These are phyloP conservation scores for Tauraco erythrolophus DNA, from an alignment of 2,113 vertebrate genomes.

Conservation along the genomic window DNA sequence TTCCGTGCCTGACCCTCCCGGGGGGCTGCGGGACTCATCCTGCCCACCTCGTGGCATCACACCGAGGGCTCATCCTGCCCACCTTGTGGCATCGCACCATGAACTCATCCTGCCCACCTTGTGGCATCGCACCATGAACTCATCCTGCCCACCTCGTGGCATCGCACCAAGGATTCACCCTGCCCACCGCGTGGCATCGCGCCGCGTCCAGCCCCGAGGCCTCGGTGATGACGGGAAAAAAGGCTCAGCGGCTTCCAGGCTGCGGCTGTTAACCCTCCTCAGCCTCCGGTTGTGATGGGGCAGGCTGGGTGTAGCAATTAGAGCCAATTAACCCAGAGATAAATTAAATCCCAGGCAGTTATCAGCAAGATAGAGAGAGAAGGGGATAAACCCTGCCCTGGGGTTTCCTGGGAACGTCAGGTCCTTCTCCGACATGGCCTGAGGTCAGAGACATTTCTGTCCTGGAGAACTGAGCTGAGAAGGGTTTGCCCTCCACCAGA, in stretches of 20 bases:
- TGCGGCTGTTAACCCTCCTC: background rate
- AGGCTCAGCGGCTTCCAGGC: background rate
- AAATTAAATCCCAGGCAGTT: background rate
- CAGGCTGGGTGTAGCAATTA: background rate
- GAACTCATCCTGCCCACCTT: background rate
- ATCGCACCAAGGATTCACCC: background rate
- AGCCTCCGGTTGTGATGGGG: accelerated
- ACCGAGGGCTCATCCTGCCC: background rate
- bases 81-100: accelerated
- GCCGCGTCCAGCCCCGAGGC: accelerated
- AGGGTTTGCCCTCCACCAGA: accelerated
- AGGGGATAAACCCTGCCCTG: accelerated
- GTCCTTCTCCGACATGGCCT: accelerated
- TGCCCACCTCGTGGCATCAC: background rate
- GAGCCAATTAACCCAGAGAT: background rate
- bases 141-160: accelerated
- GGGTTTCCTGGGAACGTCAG: background rate
- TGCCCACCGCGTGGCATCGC: accelerated
- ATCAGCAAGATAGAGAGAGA: background rate
- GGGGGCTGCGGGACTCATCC: background rate
- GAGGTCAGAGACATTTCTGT: accelerated
- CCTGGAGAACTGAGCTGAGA: background rate
- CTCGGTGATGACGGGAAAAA: accelerated
- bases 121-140: background rate
- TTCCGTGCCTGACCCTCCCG: background rate